Evolutionary conservation across 2,888 invertebrate genomes (phyloP).

Genomic region (Electrophaes corylata): DNA sequence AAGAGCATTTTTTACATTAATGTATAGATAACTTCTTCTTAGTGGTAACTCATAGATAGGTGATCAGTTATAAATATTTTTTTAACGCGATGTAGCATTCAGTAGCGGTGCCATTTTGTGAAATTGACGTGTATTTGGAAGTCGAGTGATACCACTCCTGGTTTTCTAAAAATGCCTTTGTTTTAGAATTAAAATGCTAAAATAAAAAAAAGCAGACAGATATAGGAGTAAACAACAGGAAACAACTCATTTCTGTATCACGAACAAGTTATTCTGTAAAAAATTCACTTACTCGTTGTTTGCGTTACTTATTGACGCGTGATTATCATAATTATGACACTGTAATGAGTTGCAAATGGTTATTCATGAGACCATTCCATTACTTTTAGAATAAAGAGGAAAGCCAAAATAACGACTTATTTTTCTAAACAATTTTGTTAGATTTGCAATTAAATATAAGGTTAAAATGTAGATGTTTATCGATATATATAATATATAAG

Average conservation of each 20-base stretch:
- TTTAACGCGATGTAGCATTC: constrained; percentile 63
- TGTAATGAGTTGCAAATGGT: constrained; percentile 67
- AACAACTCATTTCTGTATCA: constrained; percentile 43
- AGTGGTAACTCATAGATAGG: constrained; percentile 67
- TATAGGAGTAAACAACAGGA: constrained; percentile 22
- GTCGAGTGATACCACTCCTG: constrained; percentile 37
- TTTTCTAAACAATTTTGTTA: constrained; percentile 83
- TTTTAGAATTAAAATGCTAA: constrained; percentile 7
- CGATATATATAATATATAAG: constrained; percentile 68
- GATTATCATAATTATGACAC: constrained; percentile 31
- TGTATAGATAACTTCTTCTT: constrained; percentile 66
- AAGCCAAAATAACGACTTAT: constrained; percentile 83
- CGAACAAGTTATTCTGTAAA: constrained; percentile 32
- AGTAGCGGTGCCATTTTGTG: constrained; percentile 75
- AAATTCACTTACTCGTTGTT: neutral
- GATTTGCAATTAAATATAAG: constrained; percentile 76
- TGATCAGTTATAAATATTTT: constrained; percentile 65
- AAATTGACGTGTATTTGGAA: constrained; percentile 54
- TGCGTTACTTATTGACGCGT: constrained; percentile 12
- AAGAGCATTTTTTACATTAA: constrained; percentile 64
- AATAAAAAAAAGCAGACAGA: constrained; percentile 14
- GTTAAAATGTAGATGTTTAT: constrained; percentile 78
- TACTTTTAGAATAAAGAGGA: constrained; percentile 70
- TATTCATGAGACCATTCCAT: constrained; percentile 81
- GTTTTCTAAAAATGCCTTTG: constrained; percentile 21